Conservation (phyloP, 2,888 invertebrate species). For the Pristionchus fissidentatus region DNA sequence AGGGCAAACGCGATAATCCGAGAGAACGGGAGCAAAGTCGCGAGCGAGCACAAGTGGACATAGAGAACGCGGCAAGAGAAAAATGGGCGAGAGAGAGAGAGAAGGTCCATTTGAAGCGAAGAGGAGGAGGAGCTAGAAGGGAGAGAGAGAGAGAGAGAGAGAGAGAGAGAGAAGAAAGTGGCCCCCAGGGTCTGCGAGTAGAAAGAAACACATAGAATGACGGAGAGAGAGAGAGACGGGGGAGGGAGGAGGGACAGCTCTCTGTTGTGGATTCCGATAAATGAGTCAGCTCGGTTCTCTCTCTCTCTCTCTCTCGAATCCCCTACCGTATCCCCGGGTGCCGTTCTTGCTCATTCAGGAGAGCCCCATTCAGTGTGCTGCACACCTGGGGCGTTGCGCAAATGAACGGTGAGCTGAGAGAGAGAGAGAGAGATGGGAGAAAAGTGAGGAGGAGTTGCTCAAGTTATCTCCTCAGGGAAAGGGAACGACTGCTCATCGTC, state of each 20-base stretch:
- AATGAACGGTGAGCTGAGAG: background rate
- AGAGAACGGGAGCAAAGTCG: background rate
- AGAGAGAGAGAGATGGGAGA: background rate
- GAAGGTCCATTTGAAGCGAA: conserved; percentile 17
- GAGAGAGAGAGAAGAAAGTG: conserved; percentile 19
- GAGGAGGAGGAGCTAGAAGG: conserved; percentile 34
- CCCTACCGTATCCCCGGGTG: too few species aligned
- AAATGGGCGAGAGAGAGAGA: background rate
- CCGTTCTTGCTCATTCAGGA: too few species aligned
- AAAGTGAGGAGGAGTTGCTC: background rate
- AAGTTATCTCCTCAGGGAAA: background rate
- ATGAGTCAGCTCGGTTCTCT: too few species aligned
- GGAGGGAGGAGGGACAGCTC: background rate
- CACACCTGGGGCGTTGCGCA: too few species aligned
- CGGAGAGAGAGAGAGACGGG: background rate
- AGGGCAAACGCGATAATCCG: background rate
- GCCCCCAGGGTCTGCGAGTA: conserved; percentile 31
- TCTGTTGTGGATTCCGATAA: conserved; percentile 27
- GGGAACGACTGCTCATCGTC: conserved; percentile 31
- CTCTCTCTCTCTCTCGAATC: too few species aligned
- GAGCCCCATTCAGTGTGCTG: too few species aligned
- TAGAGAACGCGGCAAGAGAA: conserved; percentile 11
- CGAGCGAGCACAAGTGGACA: background rate
- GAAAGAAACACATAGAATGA: conserved; percentile 30
- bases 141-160: background rate